Percentiles rank a stretch among this genome's conserved stretches.
These are phyloP conservation scores for Eilema sororculum DNA, from an alignment of 2,888 invertebrate genomes.

Conservation along the genomic window DNA sequence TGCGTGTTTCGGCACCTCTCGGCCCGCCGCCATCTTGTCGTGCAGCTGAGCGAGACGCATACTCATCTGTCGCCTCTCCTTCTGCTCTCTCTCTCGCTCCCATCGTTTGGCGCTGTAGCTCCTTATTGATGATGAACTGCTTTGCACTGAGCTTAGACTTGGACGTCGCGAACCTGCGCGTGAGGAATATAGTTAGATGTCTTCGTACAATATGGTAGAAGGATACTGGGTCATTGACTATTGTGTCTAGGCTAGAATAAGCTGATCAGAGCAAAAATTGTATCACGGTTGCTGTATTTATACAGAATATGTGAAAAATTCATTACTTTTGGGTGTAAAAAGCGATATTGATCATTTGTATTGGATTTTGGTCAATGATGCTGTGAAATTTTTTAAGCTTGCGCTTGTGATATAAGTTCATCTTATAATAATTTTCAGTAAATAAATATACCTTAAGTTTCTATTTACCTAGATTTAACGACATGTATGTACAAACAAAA, in stretches of 20 bases:
- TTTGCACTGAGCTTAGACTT: constrained; percentile 94
- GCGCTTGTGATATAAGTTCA: neutral
- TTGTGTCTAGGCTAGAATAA: neutral
- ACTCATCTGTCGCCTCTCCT: constrained; percentile 93
- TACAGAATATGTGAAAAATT: neutral
- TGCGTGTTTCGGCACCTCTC: constrained; percentile 81
- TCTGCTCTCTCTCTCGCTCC: constrained; percentile 93
- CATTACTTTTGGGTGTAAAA: constrained; percentile 31
- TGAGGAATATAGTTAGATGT: constrained; percentile 35
- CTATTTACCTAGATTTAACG: neutral
- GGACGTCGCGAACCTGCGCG: constrained; percentile 94
- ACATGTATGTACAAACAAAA: constrained; percentile 30
- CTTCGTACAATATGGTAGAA: constrained; percentile 12
- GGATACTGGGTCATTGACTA: neutral
- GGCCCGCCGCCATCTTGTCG: constrained; percentile 87
- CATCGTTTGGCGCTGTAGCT: constrained; percentile 93
- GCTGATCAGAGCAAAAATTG: neutral
- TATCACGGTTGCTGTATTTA: neutral
- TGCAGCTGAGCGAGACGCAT: constrained; percentile 91
- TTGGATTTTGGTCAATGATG: constrained; percentile 28
- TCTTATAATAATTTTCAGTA: neutral
- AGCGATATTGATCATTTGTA: constrained; percentile 35
- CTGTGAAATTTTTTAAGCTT: constrained; percentile 30
- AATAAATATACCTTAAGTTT: neutral
- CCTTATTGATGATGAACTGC: constrained; percentile 93